These are phyloP conservation scores for Chesias legatella DNA, from an alignment of 2,888 invertebrate genomes.

Conservation along the genomic window DNA sequence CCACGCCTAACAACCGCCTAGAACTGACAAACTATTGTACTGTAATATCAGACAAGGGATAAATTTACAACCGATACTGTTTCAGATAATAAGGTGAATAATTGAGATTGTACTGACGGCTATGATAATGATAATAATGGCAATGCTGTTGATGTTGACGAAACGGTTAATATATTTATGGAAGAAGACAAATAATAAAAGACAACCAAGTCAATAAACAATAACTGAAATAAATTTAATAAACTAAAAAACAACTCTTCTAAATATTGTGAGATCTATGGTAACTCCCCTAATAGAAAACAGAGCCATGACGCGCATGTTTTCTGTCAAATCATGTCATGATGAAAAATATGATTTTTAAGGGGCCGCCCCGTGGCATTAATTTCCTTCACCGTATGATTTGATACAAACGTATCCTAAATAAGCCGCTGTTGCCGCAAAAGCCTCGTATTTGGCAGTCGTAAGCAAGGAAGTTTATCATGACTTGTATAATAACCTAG, in stretches of 20 bases:
- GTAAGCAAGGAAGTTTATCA: too few relatives aligned
- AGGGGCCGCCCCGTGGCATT: slow-evolving; percentile 48
- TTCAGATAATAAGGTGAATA: slow-evolving; percentile 5
- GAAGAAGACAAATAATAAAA: too few relatives aligned
- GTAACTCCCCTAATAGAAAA: slow-evolving; percentile 53
- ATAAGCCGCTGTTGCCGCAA: too few relatives aligned
- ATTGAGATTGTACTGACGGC: not conserved
- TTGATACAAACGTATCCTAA: slow-evolving; percentile 45
- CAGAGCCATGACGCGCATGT: slow-evolving; percentile 57
- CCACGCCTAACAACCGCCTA: slow-evolving; percentile 66
- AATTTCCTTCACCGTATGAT: slow-evolving; percentile 52
- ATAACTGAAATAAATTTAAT: not conserved
- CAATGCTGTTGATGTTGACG: not conserved
- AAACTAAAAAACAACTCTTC: slow-evolving; percentile 21
- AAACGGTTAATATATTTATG: not conserved
- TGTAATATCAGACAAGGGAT: slow-evolving; percentile 33
- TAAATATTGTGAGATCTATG: slow-evolving; percentile 40
- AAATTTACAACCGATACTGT: slow-evolving; percentile 16
- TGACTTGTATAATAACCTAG: too few relatives aligned
- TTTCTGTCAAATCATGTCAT: slow-evolving; percentile 68
- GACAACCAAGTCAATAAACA: not conserved
- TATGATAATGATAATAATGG: too few relatives aligned
- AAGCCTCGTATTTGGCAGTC: too few relatives aligned
- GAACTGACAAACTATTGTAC: slow-evolving; percentile 70
- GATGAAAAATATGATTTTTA: slow-evolving; percentile 68